These are phyloP conservation scores for Oreocharis arfaki DNA, from an alignment of 2,113 vertebrate genomes.

Conservation along the genomic window DNA sequence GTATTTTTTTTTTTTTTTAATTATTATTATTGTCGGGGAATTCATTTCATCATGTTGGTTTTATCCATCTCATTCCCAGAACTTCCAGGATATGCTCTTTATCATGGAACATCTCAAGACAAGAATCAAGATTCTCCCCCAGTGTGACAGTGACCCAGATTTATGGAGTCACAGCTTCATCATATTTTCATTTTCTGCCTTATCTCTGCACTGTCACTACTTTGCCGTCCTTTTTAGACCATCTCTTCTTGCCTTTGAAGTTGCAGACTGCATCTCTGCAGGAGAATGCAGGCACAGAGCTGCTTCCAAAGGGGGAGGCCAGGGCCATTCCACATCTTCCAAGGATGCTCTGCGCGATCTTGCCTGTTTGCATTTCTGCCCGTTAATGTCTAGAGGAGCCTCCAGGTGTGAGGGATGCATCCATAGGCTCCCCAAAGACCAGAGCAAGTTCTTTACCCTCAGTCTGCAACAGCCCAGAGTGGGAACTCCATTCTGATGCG, in stretches of 20 bases:
- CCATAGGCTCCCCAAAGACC: not conserved
- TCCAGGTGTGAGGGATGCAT: not conserved
- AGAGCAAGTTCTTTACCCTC: not conserved
- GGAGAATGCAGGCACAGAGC: constrained; percentile 29
- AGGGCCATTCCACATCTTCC: not conserved
- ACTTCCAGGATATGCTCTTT: constrained; percentile 14
- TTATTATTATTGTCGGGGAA: not conserved
- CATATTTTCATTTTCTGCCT: constrained; percentile 4
- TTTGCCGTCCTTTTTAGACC: constrained; percentile 16
- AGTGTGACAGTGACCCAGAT: not conserved
- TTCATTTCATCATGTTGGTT: not conserved
- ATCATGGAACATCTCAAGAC: constrained; percentile 1
- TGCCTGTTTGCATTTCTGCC: not conserved
- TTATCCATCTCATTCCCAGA: not conserved
- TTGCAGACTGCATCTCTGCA: constrained; percentile 41
- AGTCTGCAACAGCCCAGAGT: not conserved
- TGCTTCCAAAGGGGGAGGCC: not conserved
- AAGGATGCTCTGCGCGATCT: not conserved
- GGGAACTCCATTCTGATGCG: not conserved
- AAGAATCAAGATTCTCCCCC: not conserved
- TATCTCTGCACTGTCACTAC: not conserved
- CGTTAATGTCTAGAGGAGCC: not conserved
- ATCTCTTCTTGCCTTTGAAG: constrained; percentile 61
- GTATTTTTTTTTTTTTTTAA: not conserved
- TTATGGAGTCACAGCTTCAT: not conserved